Conservation (phyloP, 2,888 invertebrate genomes). For the Nomada fabriciana region DNA sequence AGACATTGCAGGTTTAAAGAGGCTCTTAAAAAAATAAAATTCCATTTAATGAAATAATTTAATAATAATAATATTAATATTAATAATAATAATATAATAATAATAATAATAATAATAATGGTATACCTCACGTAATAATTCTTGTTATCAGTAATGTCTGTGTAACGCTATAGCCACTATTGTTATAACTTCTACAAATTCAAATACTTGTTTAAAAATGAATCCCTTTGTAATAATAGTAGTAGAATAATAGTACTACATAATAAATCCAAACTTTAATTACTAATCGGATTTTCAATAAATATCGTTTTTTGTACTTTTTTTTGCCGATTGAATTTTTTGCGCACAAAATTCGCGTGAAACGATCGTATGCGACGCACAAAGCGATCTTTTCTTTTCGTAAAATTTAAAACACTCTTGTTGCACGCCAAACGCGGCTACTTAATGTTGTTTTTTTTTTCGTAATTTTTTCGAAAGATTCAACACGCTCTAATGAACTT, state of each 20-base stretch:
- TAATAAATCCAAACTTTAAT: constrained; percentile 56
- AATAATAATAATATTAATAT: constrained; percentile 60
- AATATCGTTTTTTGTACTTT: constrained; percentile 67
- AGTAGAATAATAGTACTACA: constrained; percentile 34
- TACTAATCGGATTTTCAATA: constrained; percentile 38
- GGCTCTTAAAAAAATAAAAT: constrained; percentile 77
- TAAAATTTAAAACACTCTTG: constrained; percentile 23
- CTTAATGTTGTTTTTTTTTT: constrained; percentile 37
- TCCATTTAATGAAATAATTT: constrained; percentile 73
- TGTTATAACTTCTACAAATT: constrained; percentile 53
- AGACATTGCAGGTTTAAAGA: constrained; percentile 62
- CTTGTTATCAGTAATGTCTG: constrained; percentile 45
- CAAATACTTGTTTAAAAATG: constrained; percentile 48
- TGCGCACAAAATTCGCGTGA: constrained; percentile 31
- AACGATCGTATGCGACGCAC: constrained; percentile 10
- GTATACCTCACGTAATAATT: constrained; percentile 55
- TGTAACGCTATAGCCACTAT: constrained; percentile 49
- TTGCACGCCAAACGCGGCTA: constrained; percentile 19
- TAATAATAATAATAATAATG: constrained; percentile 66
- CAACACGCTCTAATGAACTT: constrained; percentile 26
- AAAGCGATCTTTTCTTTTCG: constrained; percentile 13
- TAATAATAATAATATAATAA: constrained; percentile 69
- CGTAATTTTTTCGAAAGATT: background rate
- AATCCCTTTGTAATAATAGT: constrained; percentile 50
- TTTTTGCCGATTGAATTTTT: constrained; percentile 55